phyloP scores from a whole-genome alignment of 2,888 invertebrate genomes.

The Polyommatus iphigenia region DNA sequence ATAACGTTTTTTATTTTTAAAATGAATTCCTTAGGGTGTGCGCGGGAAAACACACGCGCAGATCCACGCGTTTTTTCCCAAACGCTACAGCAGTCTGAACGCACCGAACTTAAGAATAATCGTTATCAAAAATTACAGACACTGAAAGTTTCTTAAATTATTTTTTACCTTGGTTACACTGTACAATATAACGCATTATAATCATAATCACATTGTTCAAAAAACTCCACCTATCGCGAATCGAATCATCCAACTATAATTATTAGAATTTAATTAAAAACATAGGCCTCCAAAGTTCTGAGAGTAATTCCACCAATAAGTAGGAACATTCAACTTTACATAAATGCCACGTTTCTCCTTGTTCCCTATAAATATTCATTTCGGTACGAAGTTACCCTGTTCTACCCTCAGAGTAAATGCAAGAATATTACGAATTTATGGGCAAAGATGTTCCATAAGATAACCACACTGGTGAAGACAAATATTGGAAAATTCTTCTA shows the following conservation, averaged over 20 bases:
- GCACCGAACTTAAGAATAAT: no score
- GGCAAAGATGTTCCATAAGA: conserved; percentile 64
- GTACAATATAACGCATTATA: no score
- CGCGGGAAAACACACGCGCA: no score
- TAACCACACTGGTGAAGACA: conserved; percentile 45
- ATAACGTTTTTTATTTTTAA: no score
- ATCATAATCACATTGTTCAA: background rate
- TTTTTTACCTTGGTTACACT: no score
- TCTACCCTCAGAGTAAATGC: conserved; percentile 60
- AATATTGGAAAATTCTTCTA: conserved; percentile 49
- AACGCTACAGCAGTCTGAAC: no score
- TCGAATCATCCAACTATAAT: conserved; percentile 10
- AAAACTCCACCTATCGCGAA: background rate
- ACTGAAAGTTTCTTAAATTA: no score
- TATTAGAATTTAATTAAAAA: conserved; percentile 27
- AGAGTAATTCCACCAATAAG: conserved; percentile 52
- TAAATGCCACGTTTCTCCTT: conserved; percentile 74
- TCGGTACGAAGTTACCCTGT: conserved; percentile 69
- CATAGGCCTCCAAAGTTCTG: conserved; percentile 12
- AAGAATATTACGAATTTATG: conserved; percentile 76
- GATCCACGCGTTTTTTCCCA: no score
- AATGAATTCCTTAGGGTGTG: no score
- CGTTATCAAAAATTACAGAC: no score
- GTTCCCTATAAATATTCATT: conserved; percentile 78
- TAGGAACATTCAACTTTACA: conserved; percentile 72